phyloP scores from a whole-genome alignment of 1,140 invertebrate species.

The Bombus breviceps region DNA sequence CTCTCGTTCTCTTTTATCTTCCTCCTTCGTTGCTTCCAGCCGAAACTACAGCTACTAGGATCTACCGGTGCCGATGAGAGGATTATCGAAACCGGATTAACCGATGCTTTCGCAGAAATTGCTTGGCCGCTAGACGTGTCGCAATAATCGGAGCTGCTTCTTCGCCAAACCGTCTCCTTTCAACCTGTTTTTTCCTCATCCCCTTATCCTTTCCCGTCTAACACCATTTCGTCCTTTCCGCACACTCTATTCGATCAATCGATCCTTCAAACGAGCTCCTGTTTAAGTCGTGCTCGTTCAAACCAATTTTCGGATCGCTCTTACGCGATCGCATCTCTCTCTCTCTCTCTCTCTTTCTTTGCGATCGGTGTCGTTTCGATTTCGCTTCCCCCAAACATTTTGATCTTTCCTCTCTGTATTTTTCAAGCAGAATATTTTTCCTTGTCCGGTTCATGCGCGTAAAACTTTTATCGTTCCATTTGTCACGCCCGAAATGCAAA shows the following conservation, averaged over 20 bases:
- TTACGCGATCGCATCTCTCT: not conserved
- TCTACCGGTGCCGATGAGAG: slow-evolving; percentile 47
- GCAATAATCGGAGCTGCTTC: slow-evolving; percentile 36
- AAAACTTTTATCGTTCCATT: too few species aligned
- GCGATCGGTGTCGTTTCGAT: not conserved
- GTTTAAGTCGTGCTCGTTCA: not conserved
- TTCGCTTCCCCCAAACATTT: not conserved
- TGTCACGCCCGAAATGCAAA: too few species aligned
- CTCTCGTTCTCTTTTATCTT: slow-evolving; percentile 28
- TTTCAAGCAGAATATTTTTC: too few species aligned
- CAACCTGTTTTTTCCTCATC: too few species aligned
- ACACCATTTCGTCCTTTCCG: not conserved
- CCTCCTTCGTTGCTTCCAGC: not conserved
- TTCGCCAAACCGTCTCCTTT: not conserved
- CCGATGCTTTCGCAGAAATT: slow-evolving; percentile 51
- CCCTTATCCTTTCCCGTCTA: too few species aligned
- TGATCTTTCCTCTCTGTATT: not conserved
- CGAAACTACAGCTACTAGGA: slow-evolving; percentile 15
- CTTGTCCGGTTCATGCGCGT: too few species aligned
- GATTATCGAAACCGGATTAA: slow-evolving; percentile 68
- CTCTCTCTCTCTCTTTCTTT: not conserved
- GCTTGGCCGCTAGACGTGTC: slow-evolving; percentile 45
- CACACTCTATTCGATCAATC: slow-evolving; percentile 15
- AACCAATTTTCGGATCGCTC: slow-evolving; percentile 9
- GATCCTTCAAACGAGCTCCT: not conserved